These are phyloP conservation scores for Neoascia interrupta DNA, from an alignment of 2,888 invertebrate species.

Conservation along the genomic window DNA sequence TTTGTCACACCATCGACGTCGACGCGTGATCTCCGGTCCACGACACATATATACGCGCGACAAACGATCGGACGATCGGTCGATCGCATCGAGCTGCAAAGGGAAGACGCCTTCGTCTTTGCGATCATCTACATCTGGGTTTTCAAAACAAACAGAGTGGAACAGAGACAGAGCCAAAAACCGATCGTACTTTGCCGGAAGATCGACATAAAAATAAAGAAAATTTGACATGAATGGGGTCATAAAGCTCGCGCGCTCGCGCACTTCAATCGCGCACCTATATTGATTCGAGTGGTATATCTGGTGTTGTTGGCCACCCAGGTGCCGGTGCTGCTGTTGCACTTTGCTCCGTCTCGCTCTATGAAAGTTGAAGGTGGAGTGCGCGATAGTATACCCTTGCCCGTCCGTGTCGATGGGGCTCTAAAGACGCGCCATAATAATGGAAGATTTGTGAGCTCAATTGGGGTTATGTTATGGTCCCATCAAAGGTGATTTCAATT, in stretches of 20 bases:
- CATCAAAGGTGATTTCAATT: constrained; percentile 46
- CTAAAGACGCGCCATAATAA: constrained; percentile 58
- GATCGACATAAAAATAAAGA: constrained; percentile 63
- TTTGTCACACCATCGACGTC: constrained; percentile 65
- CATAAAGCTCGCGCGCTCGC: constrained; percentile 53
- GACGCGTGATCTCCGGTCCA: constrained; percentile 50
- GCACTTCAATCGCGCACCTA: constrained; percentile 45
- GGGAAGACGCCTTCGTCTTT: constrained; percentile 3
- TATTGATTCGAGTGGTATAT: constrained; percentile 10
- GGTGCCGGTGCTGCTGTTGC: constrained; percentile 49
- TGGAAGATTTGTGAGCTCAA: constrained; percentile 54
- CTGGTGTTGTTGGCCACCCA: constrained; percentile 58
- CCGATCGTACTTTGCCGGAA: constrained; percentile 31
- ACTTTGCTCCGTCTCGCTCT: constrained; percentile 27
- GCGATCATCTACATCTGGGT: constrained; percentile 23
- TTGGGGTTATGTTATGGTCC: constrained; percentile 32
- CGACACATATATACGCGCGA: constrained; percentile 16
- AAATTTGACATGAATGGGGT: constrained; percentile 65
- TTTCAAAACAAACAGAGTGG: no score
- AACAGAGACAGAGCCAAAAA: no score
- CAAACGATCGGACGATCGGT: constrained; percentile 23
- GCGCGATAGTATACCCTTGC: constrained; percentile 6
- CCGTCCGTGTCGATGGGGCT: constrained; percentile 23
- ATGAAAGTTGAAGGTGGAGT: constrained; percentile 44
- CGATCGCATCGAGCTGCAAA: neutral